These are phyloP conservation scores for Pseudopodoces humilis DNA, from an alignment of 2,113 vertebrate species.

Conservation along the genomic window DNA sequence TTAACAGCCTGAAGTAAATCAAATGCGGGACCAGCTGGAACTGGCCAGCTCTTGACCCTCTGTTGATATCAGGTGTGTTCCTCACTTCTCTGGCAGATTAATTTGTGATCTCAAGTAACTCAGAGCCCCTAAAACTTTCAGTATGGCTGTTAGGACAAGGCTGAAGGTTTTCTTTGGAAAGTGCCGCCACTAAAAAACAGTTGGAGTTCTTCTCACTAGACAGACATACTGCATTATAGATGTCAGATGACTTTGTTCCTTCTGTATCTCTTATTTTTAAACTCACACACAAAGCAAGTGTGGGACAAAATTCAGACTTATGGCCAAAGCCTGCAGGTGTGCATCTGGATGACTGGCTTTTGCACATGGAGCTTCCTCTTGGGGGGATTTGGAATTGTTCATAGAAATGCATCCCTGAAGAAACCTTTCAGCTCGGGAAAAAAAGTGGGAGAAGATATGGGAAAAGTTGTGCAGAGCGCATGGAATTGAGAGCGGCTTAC, in stretches of 20 bases:
- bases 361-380: background rate
- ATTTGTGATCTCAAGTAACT: constrained; percentile 47
- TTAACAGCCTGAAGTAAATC: constrained; percentile 70
- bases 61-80: constrained; percentile 66
- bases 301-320: background rate
- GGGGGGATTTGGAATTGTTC: background rate
- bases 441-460: background rate
- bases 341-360: background rate
- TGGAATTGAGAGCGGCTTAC: background rate
- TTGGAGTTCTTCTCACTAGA: background rate
- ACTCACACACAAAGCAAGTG: background rate
- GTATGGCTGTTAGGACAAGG: background rate
- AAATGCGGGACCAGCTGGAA: constrained; percentile 72
- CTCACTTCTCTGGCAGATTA: constrained; percentile 45
- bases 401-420: background rate
- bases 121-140: constrained; percentile 51
- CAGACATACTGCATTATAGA: background rate
- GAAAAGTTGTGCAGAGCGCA: fast-evolving
- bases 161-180: constrained; percentile 45
- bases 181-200: background rate
- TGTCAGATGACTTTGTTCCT: background rate
- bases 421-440: background rate
- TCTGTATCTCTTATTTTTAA: background rate
- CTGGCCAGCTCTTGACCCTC: constrained; percentile 54
- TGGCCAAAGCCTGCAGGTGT: background rate